Conservation (phyloP, 2,888 invertebrate species). For the Halictus ligatus region DNA sequence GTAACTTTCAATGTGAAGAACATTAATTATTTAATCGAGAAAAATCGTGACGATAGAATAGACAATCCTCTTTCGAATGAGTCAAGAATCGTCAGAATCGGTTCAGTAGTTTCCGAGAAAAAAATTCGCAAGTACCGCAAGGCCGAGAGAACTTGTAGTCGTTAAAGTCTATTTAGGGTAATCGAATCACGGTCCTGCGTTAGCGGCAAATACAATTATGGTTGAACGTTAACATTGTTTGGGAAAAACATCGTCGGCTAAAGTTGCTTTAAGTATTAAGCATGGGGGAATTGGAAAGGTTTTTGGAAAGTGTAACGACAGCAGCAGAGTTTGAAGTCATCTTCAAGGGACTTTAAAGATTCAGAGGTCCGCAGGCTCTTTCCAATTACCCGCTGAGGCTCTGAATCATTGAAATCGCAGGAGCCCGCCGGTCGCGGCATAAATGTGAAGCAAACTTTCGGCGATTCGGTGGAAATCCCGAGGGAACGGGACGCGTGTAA, state of each 20-base stretch:
- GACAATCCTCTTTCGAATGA: background rate
- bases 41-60: background rate
- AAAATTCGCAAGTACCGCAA: background rate
- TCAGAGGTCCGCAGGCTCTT: background rate
- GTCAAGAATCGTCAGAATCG: background rate
- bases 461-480: background rate
- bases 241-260: background rate
- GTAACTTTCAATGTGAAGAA: background rate
- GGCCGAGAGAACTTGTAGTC: background rate
- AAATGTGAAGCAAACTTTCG: background rate
- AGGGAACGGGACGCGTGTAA: background rate
- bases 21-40: background rate
- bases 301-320: background rate
- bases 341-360: background rate
- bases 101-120: background rate
- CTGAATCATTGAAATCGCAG: background rate
- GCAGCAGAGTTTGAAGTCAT: background rate
- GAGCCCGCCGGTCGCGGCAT: background rate
- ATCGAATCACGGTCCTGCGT: background rate
- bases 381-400: background rate
- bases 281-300: background rate
- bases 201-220: background rate
- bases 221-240: background rate
- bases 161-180: background rate
- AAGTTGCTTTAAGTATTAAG: background rate